Percentiles rank a stretch among this genome's conserved stretches.
Conservation (phyloP, 2,888 invertebrate species). For the Bimastos eiseni region DNA sequence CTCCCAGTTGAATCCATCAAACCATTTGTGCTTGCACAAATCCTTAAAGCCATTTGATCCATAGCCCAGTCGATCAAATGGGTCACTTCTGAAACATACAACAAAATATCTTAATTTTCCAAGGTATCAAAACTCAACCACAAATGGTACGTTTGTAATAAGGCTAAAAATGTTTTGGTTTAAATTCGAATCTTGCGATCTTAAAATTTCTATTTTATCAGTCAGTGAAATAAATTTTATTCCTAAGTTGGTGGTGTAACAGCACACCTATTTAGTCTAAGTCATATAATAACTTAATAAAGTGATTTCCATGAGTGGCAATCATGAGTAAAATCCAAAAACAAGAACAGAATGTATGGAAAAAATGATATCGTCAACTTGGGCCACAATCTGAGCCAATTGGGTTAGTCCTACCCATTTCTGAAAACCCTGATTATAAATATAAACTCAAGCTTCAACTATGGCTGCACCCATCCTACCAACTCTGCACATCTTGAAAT, state of each 20-base stretch:
- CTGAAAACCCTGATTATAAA: background rate
- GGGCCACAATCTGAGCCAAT: background rate
- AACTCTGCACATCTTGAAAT: no score
- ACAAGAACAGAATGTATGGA: background rate
- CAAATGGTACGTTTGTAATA: background rate
- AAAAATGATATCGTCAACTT: background rate
- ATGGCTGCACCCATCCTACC: no score
- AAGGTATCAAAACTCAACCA: background rate
- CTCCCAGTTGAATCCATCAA: slow-evolving; percentile 98
- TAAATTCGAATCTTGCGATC: background rate
- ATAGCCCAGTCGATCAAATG: slow-evolving; percentile 92
- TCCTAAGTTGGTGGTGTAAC: background rate
- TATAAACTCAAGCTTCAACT: background rate
- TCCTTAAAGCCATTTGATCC: slow-evolving; percentile 94
- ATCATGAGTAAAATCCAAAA: no score
- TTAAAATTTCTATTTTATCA: background rate
- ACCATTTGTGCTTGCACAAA: slow-evolving; percentile 98
- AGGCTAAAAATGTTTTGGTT: background rate
- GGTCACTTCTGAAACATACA: slow-evolving; percentile 76
- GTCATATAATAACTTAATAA: no score
- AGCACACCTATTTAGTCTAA: background rate
- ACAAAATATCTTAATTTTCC: background rate
- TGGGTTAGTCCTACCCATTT: background rate
- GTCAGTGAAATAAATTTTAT: background rate
- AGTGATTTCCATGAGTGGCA: background rate